Evolutionary conservation across 1,140 invertebrate genomes (phyloP), one percentile per base, ranked within the genome.

Genomic region (Lordiphosa clarofinis): DNA sequence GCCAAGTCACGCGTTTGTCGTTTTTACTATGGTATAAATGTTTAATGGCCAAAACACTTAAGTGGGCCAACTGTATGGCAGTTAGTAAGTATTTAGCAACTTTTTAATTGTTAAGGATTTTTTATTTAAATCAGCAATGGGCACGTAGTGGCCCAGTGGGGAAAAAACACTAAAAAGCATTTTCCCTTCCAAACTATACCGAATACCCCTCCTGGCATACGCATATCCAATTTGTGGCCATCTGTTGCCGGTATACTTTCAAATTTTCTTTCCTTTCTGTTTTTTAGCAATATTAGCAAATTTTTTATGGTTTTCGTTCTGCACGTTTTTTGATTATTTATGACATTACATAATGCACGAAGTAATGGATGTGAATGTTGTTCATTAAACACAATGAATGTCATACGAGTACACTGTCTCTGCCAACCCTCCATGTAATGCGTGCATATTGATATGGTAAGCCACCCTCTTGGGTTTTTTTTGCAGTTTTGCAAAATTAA

Each of bases 341-440:
- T 82, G 75, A 76, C 73, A 76, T 82, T 54, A 72, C 78, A 64
- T 63, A 81, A 76, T 74, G 72, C 78, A 72, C 65, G 52, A 73
- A 73, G 75, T 82, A 82, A 81, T 81, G 75, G 69, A 79, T 78
- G 63, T 46, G 43, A 31, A 55, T 68, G 47, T 28, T 69, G 76
- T 81, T 81, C 76, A 81, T 81, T 81, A 81, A 81, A 74, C 72
- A 81, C 72, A 81, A 81, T 81, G 75, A 82, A 82, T 81, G 75
- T 82, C 76, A 65, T 79, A 21, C 21, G 3, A 21, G 15, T 3
- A 65, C 75, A 66, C 55, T 44, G 24, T 67, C 47, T 21, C 33
- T 36, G 56, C 47, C 71, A 55, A 59, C 64, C 64, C 64, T 53
- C 21, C 39, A 38, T 12, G 15, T 10, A n/a, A 33, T 54, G 28